Base-by-base conservation (phyloP, 2,113 vertebrate genomes). In the Rhynchomys soricoides region DNA sequence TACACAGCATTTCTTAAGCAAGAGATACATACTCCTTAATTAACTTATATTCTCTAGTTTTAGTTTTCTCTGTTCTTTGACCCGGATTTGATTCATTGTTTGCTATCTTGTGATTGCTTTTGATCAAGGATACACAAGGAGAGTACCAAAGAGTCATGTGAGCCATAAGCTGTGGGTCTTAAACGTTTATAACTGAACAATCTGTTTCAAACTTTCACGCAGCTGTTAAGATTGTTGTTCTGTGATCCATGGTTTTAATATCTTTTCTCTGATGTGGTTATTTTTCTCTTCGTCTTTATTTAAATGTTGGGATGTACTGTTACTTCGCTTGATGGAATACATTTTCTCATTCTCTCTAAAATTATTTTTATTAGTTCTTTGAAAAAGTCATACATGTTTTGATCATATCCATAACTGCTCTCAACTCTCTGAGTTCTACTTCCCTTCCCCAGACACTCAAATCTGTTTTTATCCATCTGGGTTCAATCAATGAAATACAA, bases 1-100 rank as follows among this genome's bases (percentile, higher is more conserved):
- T 15, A 90, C 90, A 90, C 57, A 68, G 83, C 89, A 94, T 94
- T 89, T 94, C 70, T 93, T 91, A 62, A 70, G 66, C 74, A 91
- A 79, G 78, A 86, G 57, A 24, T 77, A 86, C 64, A 89, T 82
- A 89, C 88, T 93, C 57, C 79, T 91, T 74, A 83, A 96, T 93
- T 96, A 91, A 9, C 57, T 83, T 71, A 71, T 90, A 94, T 52
- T 93, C 29, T 93, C 73, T 78, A 89, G 17, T n/a, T 73, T 89
- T 86, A 43, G 31, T 0, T 6, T 94, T 95, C 37, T 64, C 59
- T 86, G 73, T 96, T 89, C 59, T 68, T 40, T 31, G 83, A 68
- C 5, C 9, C 75, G 89, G 57, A 91, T 93, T 93, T 89, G 17
- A 55, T 90, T 37, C 77, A 71, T 43, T 94, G 70, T 92, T 92